These are phyloP conservation scores for Isurus oxyrinchus DNA, from an alignment of 2,113 vertebrate genomes.

Conservation along the genomic window DNA sequence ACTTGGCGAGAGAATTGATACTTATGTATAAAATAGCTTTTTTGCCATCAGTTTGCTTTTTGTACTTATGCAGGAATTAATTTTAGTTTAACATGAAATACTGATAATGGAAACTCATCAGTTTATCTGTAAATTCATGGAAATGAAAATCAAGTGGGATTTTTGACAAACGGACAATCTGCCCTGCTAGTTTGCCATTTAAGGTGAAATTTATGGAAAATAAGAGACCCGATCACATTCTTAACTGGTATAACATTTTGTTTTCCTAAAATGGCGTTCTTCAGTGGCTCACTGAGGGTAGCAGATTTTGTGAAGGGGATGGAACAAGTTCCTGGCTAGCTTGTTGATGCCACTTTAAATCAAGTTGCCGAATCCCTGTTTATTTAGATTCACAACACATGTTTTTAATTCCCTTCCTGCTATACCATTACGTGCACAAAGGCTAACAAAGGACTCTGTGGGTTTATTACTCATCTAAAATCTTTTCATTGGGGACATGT, in stretches of 20 bases:
- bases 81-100: background rate
- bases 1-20: background rate
- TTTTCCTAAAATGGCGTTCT: background rate
- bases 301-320: too few species aligned
- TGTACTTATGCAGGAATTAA: background rate
- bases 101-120: background rate
- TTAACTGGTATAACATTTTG: background rate
- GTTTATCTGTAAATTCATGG: background rate
- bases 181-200: background rate
- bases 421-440: background rate
- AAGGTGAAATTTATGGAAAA: background rate
- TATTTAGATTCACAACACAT: background rate
- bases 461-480: background rate
- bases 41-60: slow-evolving; percentile 11
- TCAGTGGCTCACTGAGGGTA: background rate
- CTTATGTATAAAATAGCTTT: background rate
- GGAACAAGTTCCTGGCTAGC: background rate
- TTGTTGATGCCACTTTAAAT: background rate
- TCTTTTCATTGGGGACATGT: background rate
- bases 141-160: background rate
- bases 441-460: background rate
- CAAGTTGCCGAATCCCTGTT: background rate
- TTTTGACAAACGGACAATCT: background rate
- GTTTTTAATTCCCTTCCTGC: background rate
- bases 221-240: background rate